Evolutionary conservation across 2,113 vertebrate species (phyloP).

Genomic region (Oophaga pumilio): DNA sequence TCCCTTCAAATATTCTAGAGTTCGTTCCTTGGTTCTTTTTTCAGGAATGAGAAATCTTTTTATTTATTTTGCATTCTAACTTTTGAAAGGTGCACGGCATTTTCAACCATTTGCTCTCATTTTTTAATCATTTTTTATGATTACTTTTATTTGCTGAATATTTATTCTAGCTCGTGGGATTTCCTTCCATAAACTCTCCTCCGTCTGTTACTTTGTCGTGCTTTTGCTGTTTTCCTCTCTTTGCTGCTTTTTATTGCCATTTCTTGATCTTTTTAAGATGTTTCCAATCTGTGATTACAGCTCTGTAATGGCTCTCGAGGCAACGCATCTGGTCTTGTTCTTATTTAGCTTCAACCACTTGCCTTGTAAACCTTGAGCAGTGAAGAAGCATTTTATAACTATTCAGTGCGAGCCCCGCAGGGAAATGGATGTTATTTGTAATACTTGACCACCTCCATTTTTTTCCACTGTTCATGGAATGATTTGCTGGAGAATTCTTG

Average conservation of each 20-base stretch:
- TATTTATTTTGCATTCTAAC: neutral
- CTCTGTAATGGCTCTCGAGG: conserved; percentile 24
- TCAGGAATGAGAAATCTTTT: no score
- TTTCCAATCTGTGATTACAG: conserved; percentile 45
- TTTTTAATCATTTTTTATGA: neutral
- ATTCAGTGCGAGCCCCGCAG: conserved; percentile 1
- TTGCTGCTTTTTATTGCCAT: conserved; percentile 2
- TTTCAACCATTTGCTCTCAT: neutral
- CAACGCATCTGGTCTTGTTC: conserved; percentile 5
- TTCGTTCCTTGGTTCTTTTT: no score
- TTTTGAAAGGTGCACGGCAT: neutral
- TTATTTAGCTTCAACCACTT: neutral
- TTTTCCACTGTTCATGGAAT: neutral
- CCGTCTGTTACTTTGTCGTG: conserved; percentile 16
- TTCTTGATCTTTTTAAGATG: conserved; percentile 42
- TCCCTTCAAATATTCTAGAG: no score
- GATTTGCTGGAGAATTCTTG: neutral
- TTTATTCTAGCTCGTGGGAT: neutral
- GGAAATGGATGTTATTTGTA: conserved; percentile 17
- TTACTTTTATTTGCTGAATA: neutral
- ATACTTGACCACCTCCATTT: conserved; percentile 19
- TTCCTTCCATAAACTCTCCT: neutral
- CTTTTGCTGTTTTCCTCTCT: neutral
- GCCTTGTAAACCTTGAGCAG: neutral
- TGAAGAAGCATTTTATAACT: conserved; percentile 7